A percentile compares a stretch with the other conserved stretches of the same genome.
phyloP scores from a whole-genome alignment of 2,797 vertebrate genomes.

The Triplophysa yarkandensis region DNA sequence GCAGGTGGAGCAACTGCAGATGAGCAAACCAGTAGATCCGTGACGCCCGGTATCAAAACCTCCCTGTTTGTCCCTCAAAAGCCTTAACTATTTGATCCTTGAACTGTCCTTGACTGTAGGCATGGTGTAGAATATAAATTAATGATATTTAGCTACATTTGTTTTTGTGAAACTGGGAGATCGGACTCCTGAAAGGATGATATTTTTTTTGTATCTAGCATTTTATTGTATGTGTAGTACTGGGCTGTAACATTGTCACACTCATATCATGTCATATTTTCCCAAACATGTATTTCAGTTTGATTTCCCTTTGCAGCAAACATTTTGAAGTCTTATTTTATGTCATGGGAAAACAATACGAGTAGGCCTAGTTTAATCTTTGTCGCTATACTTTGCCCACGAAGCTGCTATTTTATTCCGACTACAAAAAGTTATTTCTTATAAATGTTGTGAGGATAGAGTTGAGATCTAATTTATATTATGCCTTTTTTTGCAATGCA shows the following conservation, averaged over 20 bases:
- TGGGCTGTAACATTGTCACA: slow-evolving; percentile 75
- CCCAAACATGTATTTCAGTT: slow-evolving; percentile 61
- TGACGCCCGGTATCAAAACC: slow-evolving; percentile 68
- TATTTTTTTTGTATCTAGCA: slow-evolving; percentile 72
- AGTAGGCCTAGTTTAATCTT: slow-evolving; percentile 17
- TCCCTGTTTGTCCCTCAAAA: slow-evolving; percentile 79
- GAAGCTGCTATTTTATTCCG: slow-evolving; percentile 78
- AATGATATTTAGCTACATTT: slow-evolving; percentile 56
- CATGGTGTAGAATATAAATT: slow-evolving; percentile 62
- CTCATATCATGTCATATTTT: slow-evolving; percentile 66
- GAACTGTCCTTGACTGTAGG: slow-evolving; percentile 69
- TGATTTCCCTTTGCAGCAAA: slow-evolving; percentile 65
- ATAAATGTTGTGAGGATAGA: slow-evolving; percentile 73
- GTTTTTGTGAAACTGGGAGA: slow-evolving; percentile 59
- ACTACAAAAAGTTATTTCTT: slow-evolving; percentile 74
- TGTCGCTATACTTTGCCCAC: slow-evolving; percentile 68
- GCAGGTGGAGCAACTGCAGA: slow-evolving; percentile 51
- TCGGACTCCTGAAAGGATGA: slow-evolving; percentile 68
- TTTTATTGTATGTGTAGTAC: slow-evolving; percentile 76
- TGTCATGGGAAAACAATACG: slow-evolving; percentile 51
- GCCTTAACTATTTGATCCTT: slow-evolving; percentile 88
- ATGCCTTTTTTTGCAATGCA: slow-evolving; percentile 55
- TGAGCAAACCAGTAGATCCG: slow-evolving; percentile 68
- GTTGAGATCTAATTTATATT: slow-evolving; percentile 77
- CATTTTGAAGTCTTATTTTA: slow-evolving; percentile 69